Percentiles rank a stretch among this genome's conserved stretches.
phyloP scores from a whole-genome alignment of 2,888 invertebrate species.

The Thyatira batis region DNA sequence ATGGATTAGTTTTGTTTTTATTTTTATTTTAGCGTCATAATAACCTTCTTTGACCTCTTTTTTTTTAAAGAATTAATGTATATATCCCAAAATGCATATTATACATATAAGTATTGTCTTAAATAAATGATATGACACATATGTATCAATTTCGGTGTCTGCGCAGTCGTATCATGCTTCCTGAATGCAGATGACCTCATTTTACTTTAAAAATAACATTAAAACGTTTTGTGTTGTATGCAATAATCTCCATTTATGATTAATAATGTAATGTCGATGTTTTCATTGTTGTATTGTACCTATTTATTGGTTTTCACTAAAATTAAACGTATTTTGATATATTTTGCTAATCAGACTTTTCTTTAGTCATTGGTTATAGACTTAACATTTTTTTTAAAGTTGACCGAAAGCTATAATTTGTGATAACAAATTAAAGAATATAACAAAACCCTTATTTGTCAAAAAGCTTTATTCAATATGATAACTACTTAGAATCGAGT shows the following conservation, averaged over 20 bases:
- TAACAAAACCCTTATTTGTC: too few species aligned
- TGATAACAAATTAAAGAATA: too few species aligned
- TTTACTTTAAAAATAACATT: conserved; percentile 33
- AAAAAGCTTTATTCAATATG: too few species aligned
- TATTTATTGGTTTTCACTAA: neutral
- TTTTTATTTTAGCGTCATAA: neutral
- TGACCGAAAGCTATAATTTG: too few species aligned
- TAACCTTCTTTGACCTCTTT: too few species aligned
- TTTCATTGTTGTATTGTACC: neutral
- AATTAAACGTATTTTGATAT: neutral
- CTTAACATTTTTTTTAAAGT: too few species aligned
- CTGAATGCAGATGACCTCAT: conserved; percentile 48
- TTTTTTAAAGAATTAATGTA: too few species aligned
- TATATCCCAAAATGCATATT: too few species aligned
- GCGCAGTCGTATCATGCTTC: conserved; percentile 38
- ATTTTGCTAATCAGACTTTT: too few species aligned
- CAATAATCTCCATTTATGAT: neutral
- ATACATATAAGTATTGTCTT: neutral
- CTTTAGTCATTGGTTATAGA: neutral
- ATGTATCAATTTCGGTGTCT: conserved; percentile 10
- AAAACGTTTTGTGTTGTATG: conserved; percentile 10
- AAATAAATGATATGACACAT: conserved; percentile 3
- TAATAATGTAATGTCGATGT: neutral
- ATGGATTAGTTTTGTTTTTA: conserved; percentile 1
- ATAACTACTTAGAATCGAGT: too few species aligned